These are phyloP conservation scores for Tuta absoluta DNA, from an alignment of 2,888 invertebrate species.

Conservation along the genomic window DNA sequence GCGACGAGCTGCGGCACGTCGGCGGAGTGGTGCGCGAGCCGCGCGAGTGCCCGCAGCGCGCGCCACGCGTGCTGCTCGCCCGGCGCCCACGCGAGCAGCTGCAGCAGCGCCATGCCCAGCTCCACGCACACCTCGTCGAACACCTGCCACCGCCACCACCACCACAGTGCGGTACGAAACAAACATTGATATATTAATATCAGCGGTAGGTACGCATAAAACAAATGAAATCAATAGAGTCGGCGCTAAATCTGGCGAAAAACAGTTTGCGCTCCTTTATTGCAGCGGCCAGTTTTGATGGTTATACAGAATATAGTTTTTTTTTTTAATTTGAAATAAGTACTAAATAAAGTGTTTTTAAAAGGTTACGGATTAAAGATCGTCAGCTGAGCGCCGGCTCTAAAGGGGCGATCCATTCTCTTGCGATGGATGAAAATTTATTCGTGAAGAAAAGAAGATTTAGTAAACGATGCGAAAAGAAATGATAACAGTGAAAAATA, in stretches of 20 bases:
- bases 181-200: background rate
- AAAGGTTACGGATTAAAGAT: background rate
- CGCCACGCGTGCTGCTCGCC: constrained; percentile 90
- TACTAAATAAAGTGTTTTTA: too few species aligned
- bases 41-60: constrained; percentile 88
- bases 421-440: too few species aligned
- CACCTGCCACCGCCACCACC: constrained; percentile 81
- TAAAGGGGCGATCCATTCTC: too few species aligned
- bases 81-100: constrained; percentile 91
- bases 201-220: background rate
- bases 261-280: too few species aligned
- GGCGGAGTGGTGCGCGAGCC: constrained; percentile 88
- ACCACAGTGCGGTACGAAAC: background rate
- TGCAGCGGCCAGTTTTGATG: too few species aligned
- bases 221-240: too few species aligned
- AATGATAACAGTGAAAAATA: background rate
- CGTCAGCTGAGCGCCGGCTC: background rate
- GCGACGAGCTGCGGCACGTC: constrained; percentile 94
- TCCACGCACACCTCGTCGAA: constrained; percentile 97
- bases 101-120: constrained; percentile 93
- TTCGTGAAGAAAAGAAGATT: too few species aligned
- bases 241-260: background rate
- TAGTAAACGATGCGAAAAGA: too few species aligned
- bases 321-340: too few species aligned
- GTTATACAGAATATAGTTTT: too few species aligned